Percentiles rank a stretch among this genome's conserved stretches.
These are phyloP conservation scores for Stratiomys singularior DNA, from an alignment of 2,888 invertebrate genomes.

Conservation along the genomic window DNA sequence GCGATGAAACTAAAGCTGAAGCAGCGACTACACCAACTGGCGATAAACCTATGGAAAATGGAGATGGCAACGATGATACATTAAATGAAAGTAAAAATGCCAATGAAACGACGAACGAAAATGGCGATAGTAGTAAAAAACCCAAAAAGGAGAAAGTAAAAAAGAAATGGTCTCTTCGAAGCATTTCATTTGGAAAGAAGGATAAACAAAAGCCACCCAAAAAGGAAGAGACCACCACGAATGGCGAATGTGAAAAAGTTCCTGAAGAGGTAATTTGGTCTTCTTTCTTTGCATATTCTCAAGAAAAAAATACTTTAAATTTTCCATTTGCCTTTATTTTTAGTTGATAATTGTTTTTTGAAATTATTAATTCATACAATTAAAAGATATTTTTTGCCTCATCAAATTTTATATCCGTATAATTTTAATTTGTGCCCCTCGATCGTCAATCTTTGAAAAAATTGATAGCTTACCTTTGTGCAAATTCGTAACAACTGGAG, in stretches of 20 bases:
- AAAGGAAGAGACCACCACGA: slow-evolving; percentile 66
- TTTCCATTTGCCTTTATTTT: too few relatives aligned
- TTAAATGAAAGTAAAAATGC: slow-evolving; percentile 68
- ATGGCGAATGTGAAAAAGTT: slow-evolving; percentile 73
- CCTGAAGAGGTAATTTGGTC: slow-evolving; percentile 72
- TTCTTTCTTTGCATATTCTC: too few relatives aligned
- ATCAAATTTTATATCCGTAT: too few relatives aligned
- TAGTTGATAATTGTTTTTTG: too few relatives aligned
- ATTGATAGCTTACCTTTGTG: too few relatives aligned
- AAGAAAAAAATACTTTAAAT: too few relatives aligned
- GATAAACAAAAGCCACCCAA: slow-evolving; percentile 87
- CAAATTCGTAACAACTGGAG: too few relatives aligned
- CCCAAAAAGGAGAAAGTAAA: slow-evolving; percentile 79
- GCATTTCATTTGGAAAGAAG: slow-evolving; percentile 87
- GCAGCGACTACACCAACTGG: slow-evolving; percentile 50
- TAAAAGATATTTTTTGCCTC: too few relatives aligned
- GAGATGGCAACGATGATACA: slow-evolving; percentile 67
- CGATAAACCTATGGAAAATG: slow-evolving; percentile 66
- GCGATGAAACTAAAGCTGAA: slow-evolving; percentile 52
- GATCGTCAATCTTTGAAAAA: too few relatives aligned
- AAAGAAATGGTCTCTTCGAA: slow-evolving; percentile 91
- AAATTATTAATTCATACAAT: too few relatives aligned
- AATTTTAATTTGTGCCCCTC: too few relatives aligned
- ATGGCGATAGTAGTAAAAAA: slow-evolving; percentile 68
- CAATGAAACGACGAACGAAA: slow-evolving; percentile 68